Evolutionary conservation across 1,140 invertebrate species (phyloP), one percentile per base, ranked within the genome.

Genomic region (Cyclargus thomasi): DNA sequence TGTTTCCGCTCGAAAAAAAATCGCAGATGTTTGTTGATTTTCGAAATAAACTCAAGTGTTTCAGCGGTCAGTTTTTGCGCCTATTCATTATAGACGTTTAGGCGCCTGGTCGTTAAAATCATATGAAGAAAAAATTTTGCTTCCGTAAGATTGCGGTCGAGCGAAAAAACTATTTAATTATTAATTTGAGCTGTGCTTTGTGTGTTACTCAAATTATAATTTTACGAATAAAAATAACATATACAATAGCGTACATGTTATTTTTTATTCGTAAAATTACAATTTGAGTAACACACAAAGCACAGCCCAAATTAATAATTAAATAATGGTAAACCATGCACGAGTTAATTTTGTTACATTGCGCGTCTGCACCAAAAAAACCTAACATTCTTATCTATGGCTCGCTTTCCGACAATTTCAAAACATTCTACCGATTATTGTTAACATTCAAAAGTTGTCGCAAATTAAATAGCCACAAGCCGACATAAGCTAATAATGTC

Each of bases 1-100:
- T 59, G 20, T 59, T 59, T 59, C 55, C 55, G 18, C 20, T 17
- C 18, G 17, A 59, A 59, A 59, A 59, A 59, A 59, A 59, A 20
- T 20, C 10, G 55, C 55, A 59, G 55, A 59, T 59, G 55, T 47
- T 47, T 47, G 39, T 47, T 47, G 39, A 14, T 47, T 47, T 16
- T 47, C 8, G 14, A 14, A 16, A 29, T 29, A 8, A 29, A 7
- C 29, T 29, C 8, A 8, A 29, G 29, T 29, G 29, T 29, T 16
- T 8, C 36, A 47, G 39, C 14, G 39, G 39, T 47, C 14, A 47
- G 5, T 47, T 47, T 47, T 47, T 47, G 39, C 14, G 39, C 11
- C 14, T 11, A 47, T 47, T 47, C 14, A 14, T 47, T 47, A 47
- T 47, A 47, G 39, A 47, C 39, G 39, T 3, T 47, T 47, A 47